phyloP scores from a whole-genome alignment of 30 jellyfish, hydroid and myxozoan species.

The Aurelia coerulea region DNA sequence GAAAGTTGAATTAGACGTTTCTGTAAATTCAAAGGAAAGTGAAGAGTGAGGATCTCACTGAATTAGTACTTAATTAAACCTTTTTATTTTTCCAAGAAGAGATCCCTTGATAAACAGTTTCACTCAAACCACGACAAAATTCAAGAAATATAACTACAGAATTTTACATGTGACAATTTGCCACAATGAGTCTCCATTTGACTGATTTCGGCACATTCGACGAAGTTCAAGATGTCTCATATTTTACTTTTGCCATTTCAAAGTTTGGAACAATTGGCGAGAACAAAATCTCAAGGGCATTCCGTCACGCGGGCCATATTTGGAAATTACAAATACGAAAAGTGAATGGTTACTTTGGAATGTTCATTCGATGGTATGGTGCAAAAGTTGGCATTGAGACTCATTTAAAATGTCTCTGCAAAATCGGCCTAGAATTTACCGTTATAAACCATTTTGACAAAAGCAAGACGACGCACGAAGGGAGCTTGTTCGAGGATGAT shows the following conservation, averaged over 20 bases:
- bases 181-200: slow-evolving; percentile 52
- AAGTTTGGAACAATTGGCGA: slow-evolving; percentile 23
- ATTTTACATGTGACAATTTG: background rate
- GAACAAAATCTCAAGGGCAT: slow-evolving; percentile 69
- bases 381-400: slow-evolving; percentile 29
- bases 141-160: no score
- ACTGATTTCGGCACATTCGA: slow-evolving; percentile 67
- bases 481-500: slow-evolving; percentile 73
- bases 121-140: no score
- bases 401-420: slow-evolving; percentile 64
- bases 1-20: no score
- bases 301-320: slow-evolving; percentile 82
- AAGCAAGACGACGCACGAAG: slow-evolving; percentile 64
- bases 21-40: no score
- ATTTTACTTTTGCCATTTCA: slow-evolving; percentile 51
- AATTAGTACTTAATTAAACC: no score
- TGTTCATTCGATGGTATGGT: slow-evolving; percentile 95
- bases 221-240: slow-evolving; percentile 44
- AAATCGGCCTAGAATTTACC: slow-evolving; percentile 60
- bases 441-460: slow-evolving; percentile 73
- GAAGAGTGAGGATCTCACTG: no score
- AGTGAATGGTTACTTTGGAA: slow-evolving; percentile 75
- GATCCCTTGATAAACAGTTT: no score
- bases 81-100: no score
- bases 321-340: slow-evolving; percentile 92